phyloP scores from a whole-genome alignment of 2,888 invertebrate genomes.

The Pseudolycoriella hygida region DNA sequence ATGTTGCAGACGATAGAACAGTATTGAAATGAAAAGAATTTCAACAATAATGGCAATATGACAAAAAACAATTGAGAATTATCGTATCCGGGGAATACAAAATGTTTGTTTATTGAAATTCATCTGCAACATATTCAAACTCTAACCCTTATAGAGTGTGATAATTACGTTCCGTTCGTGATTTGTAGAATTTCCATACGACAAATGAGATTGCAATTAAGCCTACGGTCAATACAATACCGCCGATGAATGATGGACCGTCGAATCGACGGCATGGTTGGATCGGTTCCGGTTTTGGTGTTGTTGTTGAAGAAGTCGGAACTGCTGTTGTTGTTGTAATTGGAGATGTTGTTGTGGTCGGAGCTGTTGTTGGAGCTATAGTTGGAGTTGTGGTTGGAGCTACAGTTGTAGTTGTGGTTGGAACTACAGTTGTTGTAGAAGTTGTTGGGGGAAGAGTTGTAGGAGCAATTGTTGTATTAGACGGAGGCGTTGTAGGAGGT shows the following conservation, averaged over 20 bases:
- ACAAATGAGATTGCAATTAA: conserved; percentile 64
- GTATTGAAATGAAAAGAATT: too few relatives aligned
- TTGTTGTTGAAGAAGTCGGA: conserved; percentile 15
- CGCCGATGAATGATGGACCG: conserved; percentile 65
- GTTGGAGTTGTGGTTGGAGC: background rate
- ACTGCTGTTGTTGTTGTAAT: background rate
- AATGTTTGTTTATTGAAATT: conserved; percentile 2
- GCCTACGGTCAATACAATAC: conserved; percentile 65
- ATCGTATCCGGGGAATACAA: background rate
- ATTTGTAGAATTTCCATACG: conserved; percentile 75
- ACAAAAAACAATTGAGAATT: too few relatives aligned
- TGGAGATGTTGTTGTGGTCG: background rate
- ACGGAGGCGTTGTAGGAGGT: too few relatives aligned
- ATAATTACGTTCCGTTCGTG: conserved; percentile 70
- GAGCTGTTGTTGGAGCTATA: background rate
- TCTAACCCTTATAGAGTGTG: conserved; percentile 55
- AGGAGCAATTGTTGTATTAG: too few relatives aligned
- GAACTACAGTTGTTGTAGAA: background rate
- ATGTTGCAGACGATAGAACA: too few relatives aligned
- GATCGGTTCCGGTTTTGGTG: conserved; percentile 18
- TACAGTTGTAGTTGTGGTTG: background rate
- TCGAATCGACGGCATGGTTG: conserved; percentile 41
- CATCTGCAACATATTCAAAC: conserved; percentile 5
- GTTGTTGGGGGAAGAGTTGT: too few relatives aligned
- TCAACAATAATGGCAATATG: too few relatives aligned